phyloP scores from a whole-genome alignment of 2,888 invertebrate species.

The Platycheirus albimanus region DNA sequence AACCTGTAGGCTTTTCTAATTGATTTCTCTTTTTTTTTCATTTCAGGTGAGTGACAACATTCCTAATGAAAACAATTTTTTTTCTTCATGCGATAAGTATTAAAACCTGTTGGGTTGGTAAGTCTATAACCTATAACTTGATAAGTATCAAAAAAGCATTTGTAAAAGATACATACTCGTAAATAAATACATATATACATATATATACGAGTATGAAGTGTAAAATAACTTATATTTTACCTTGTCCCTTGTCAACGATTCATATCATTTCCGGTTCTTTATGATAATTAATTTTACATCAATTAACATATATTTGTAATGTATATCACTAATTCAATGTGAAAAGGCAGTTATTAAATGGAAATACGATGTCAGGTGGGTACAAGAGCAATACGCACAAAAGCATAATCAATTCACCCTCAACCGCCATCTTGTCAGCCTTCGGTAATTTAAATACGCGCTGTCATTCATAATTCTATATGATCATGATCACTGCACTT shows the following conservation, averaged over 20 bases:
- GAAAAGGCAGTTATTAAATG: neutral
- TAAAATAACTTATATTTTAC: slow-evolving; percentile 46
- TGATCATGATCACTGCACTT: slow-evolving; percentile 29
- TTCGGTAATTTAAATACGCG: slow-evolving; percentile 14
- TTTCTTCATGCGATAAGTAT: neutral
- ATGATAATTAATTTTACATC: slow-evolving; percentile 14
- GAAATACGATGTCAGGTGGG: neutral
- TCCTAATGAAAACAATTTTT: neutral
- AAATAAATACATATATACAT: neutral
- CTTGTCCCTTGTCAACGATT: slow-evolving; percentile 61
- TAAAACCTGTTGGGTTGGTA: slow-evolving; percentile 7
- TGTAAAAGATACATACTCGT: no score
- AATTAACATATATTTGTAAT: slow-evolving; percentile 38
- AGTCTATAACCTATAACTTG: neutral
- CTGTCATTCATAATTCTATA: slow-evolving; percentile 17
- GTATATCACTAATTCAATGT: slow-evolving; percentile 11
- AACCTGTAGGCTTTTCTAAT: slow-evolving; percentile 18
- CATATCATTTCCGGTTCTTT: slow-evolving; percentile 59
- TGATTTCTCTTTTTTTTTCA: slow-evolving; percentile 22
- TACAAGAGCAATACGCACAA: slow-evolving; percentile 44
- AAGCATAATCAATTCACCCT: neutral
- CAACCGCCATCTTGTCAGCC: slow-evolving; percentile 8
- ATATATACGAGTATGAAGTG: neutral
- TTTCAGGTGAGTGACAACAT: slow-evolving; percentile 58
- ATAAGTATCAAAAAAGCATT: neutral